Evolutionary conservation across 2,888 invertebrate species (phyloP).

Genomic region (Cheilosia soror): DNA sequence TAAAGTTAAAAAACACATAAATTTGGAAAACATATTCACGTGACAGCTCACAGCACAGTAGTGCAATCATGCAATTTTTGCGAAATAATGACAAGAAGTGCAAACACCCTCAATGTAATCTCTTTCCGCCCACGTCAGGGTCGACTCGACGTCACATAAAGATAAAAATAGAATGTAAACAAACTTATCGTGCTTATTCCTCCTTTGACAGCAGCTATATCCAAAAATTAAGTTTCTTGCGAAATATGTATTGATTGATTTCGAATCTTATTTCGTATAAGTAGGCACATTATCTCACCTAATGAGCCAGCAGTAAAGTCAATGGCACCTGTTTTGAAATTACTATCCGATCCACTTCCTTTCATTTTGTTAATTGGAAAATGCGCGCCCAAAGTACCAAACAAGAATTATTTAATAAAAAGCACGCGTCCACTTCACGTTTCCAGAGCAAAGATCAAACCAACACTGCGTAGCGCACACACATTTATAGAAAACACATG

Average conservation of each 20-base stretch:
- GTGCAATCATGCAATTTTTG: not conserved
- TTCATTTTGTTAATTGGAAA: slow-evolving; percentile 61
- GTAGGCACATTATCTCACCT: slow-evolving; percentile 85
- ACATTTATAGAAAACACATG: slow-evolving; percentile 37
- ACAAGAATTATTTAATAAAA: not conserved
- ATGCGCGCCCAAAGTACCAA: slow-evolving; percentile 22
- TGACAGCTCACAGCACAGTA: too few species aligned
- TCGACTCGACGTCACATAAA: slow-evolving; percentile 5
- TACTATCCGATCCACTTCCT: slow-evolving; percentile 35
- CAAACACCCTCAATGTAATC: not conserved
- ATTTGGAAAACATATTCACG: too few species aligned
- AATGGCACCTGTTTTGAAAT: slow-evolving; percentile 85
- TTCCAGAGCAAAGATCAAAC: slow-evolving; percentile 19
- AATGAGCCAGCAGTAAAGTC: slow-evolving; percentile 93
- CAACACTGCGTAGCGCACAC: slow-evolving; percentile 9
- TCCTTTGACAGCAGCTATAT: too few species aligned
- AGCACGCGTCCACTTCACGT: slow-evolving; percentile 4
- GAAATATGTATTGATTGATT: not conserved
- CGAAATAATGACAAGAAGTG: too few species aligned
- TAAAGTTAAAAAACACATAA: too few species aligned
- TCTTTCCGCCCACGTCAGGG: not conserved
- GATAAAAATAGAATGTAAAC: slow-evolving; percentile 42
- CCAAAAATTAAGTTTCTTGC: too few species aligned
- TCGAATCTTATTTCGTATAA: not conserved
- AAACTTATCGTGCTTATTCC: not conserved